A percentile compares a stretch with the other conserved stretches of the same genome.
These are phyloP conservation scores for Mythimna impura DNA, from an alignment of 2,888 invertebrate species.

Conservation along the genomic window DNA sequence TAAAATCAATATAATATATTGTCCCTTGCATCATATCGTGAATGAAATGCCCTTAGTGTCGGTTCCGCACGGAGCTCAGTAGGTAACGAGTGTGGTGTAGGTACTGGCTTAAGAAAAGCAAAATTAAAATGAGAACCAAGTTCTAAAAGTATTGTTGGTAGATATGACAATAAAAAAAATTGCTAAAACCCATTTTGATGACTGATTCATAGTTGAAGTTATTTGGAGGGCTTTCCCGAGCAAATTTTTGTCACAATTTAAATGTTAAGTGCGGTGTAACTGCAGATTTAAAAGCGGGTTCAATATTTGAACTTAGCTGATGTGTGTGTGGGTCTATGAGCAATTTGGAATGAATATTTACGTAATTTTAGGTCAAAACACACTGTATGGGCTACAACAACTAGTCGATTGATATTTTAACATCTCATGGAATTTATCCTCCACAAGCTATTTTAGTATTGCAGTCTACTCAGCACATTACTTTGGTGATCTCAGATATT, in stretches of 20 bases:
- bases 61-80: conserved; percentile 19
- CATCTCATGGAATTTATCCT: conserved; percentile 46
- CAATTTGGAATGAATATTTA: conserved; percentile 11
- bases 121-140: conserved; percentile 52
- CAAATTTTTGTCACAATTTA: conserved; percentile 33
- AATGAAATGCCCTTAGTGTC: conserved; percentile 26
- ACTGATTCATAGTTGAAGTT: conserved; percentile 38
- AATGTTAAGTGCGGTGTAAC: conserved; percentile 49
- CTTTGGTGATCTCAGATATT: conserved; percentile 71
- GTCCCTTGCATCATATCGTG: conserved; percentile 14
- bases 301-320: conserved; percentile 36
- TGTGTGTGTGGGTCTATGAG: conserved; percentile 18
- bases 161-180: conserved; percentile 59
- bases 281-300: conserved; percentile 35
- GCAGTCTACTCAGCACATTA: conserved; percentile 62
- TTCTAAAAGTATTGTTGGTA: conserved; percentile 52
- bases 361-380: conserved; percentile 58
- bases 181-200: conserved; percentile 36
- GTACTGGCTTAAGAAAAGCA: conserved; percentile 12
- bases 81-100: conserved; percentile 16
- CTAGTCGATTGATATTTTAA: conserved; percentile 62
- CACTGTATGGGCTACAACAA: conserved; percentile 42
- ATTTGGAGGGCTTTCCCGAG: conserved; percentile 31
- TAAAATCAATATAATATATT: not conserved
- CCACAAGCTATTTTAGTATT: conserved; percentile 64